phyloP scores from a whole-genome alignment of 2,797 vertebrate species.

The Diplodus sargus region DNA sequence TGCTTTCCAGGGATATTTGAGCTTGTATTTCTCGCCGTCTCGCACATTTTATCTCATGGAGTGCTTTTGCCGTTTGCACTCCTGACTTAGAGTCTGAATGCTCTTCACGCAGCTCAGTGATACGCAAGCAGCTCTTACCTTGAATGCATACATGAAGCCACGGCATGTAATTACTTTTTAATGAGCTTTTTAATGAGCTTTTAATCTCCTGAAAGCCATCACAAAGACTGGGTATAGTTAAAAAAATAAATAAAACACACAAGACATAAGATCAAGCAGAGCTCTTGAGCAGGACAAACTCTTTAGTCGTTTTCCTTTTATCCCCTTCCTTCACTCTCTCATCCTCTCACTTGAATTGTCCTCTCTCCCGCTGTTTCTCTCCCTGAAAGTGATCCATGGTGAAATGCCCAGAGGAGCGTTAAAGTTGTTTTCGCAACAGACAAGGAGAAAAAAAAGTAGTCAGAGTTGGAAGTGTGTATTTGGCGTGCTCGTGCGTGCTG shows the following conservation, averaged over 20 bases:
- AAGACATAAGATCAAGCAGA: constrained; percentile 33
- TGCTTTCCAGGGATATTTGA: constrained; percentile 46
- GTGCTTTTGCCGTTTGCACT: constrained; percentile 5
- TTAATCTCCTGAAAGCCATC: constrained; percentile 60
- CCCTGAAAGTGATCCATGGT: constrained; percentile 20
- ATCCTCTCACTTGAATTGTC: constrained; percentile 31
- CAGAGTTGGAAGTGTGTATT: constrained; percentile 26
- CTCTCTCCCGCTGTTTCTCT: constrained; percentile 5
- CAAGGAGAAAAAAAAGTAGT: constrained; percentile 13
- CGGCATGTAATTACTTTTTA: constrained; percentile 61
- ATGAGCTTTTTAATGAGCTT: constrained; percentile 64
- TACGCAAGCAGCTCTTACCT: constrained; percentile 29
- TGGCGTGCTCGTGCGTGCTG: constrained; percentile 14
- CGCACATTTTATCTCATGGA: constrained; percentile 20
- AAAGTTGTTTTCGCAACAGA: constrained; percentile 47
- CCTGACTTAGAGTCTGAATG: constrained; percentile 12
- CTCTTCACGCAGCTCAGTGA: constrained; percentile 5
- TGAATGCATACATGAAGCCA: constrained; percentile 32
- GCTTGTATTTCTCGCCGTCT: constrained; percentile 10
- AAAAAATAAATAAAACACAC: constrained; percentile 8
- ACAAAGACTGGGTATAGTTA: constrained; percentile 25
- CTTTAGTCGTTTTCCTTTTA: neutral
- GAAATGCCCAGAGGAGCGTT: constrained; percentile 28
- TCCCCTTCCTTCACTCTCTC: constrained; percentile 5
- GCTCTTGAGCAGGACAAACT: constrained; percentile 28